These are phyloP conservation scores for Sebastes reedi DNA, from an alignment of 2,797 vertebrate genomes.

Conservation along the genomic window DNA sequence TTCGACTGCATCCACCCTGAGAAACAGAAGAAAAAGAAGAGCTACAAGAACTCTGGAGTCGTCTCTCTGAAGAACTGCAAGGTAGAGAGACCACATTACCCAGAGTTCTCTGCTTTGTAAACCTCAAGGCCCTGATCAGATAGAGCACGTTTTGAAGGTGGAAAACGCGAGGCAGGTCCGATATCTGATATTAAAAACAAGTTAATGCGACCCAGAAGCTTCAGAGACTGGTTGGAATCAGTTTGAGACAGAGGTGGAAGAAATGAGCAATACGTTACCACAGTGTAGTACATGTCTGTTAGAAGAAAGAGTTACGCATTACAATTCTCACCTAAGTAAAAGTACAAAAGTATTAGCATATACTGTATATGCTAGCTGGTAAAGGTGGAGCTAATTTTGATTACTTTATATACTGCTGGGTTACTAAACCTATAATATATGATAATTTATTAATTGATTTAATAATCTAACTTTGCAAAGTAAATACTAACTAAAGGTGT, in stretches of 20 bases:
- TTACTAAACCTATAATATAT: background rate
- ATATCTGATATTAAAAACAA: background rate
- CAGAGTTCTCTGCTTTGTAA: background rate
- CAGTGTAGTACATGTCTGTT: background rate
- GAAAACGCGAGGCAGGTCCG: too few species aligned
- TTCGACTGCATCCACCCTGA: constrained; percentile 93
- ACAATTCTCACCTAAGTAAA: too few species aligned
- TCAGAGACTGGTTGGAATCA: background rate
- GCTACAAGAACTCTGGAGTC: constrained; percentile 92
- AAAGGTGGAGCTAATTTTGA: background rate
- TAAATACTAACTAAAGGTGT: background rate
- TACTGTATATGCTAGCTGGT: background rate
- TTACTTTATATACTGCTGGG: background rate
- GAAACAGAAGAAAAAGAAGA: constrained; percentile 95
- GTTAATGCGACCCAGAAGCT: background rate
- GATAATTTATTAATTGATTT: background rate
- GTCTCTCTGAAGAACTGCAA: constrained; percentile 88
- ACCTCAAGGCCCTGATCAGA: background rate
- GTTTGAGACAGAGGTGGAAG: background rate
- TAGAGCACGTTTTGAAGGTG: too few species aligned
- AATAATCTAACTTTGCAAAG: too few species aligned
- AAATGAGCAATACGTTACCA: accelerated
- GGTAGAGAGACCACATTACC: constrained; percentile 72
- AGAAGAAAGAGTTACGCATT: background rate
- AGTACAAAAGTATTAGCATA: too few species aligned